Percentiles rank a stretch among this genome's conserved stretches.
Conservation (phyloP, 2,113 vertebrate species). For the Cyanoderma ruficeps region DNA sequence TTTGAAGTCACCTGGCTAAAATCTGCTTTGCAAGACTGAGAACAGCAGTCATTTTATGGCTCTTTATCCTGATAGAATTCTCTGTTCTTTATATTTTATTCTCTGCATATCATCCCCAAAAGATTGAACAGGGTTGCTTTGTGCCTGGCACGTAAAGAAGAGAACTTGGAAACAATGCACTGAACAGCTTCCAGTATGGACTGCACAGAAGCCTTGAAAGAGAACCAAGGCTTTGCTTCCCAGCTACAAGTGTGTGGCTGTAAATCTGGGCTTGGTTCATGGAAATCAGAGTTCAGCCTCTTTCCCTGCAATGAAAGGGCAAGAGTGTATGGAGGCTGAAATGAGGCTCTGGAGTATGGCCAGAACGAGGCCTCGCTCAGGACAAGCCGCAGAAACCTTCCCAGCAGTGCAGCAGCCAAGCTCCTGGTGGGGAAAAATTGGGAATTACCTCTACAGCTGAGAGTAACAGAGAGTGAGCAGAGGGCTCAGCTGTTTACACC, state of each 20-base stretch:
- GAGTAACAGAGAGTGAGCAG: neutral
- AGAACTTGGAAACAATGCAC: neutral
- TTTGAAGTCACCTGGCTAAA: slow-evolving; percentile 31
- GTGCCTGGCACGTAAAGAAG: neutral
- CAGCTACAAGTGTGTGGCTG: neutral
- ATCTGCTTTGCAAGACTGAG: neutral
- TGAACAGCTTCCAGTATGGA: neutral
- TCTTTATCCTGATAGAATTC: slow-evolving; percentile 9
- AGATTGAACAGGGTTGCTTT: neutral
- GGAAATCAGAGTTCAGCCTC: neutral
- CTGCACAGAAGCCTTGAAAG: slow-evolving; percentile 13
- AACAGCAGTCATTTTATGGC: slow-evolving; percentile 16
- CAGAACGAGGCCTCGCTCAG: neutral
- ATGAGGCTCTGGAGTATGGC: rapidly evolving
- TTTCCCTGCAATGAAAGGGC: neutral
- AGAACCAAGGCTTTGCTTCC: neutral
- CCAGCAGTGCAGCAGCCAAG: neutral
- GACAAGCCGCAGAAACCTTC: neutral
- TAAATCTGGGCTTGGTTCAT: neutral
- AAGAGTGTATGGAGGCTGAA: neutral
- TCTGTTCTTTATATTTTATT: neutral
- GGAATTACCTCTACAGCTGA: neutral
- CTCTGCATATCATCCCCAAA: neutral
- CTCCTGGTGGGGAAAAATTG: neutral
- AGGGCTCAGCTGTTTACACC: neutral